Evolutionary conservation across 2,113 vertebrate species (phyloP), one percentile per base, ranked within the genome.

Genomic region (Upupa epops): DNA sequence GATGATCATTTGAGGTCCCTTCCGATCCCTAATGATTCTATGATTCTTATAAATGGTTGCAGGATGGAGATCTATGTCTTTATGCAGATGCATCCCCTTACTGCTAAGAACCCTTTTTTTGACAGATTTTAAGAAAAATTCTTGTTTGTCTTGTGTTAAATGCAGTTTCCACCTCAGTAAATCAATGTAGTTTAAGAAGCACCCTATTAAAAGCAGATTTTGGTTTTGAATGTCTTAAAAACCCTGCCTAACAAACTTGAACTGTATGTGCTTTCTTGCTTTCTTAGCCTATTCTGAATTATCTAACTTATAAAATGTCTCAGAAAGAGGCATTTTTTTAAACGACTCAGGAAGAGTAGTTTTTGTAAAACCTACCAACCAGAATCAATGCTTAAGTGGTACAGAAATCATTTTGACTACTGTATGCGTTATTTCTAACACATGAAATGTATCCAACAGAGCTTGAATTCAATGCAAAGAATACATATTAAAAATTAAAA

Each of bases 401-500:
- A 85, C 77, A 66, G 88, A 86, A 92, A 72, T 58, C 91, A 80
- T 92, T 96, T 91, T 92, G 42, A 70, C 68, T 94, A 22, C 60
- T 40, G 60, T 21, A 31, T 88, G 37, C 17, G 56, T 90, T 79
- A 88, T 54, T 51, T 89, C 72, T 49, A 88, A 56, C 45, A 95
- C 49, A 77, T 52, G 69, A 92, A 96, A 91, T 83, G 59, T 84
- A 89, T 94, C 73, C 61, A 89, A 42, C 32, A 71, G 64, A 95
- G 82, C 81, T 87, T 74, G 72, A 89, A 89, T 94, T 91, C 40
- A 92, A 49, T 59, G 64, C 73, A 84, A 68, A n/a, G 31, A 18
- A 40, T 84, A 71, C 34, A 60, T 84, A 91, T 94, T 84, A 93
- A 95, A 93, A 96, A 92, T 94, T 91, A 77, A 94, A 96, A 95